Base-by-base conservation (phyloP, 2,113 vertebrate genomes). In the Syngnathoides biaculeatus region DNA sequence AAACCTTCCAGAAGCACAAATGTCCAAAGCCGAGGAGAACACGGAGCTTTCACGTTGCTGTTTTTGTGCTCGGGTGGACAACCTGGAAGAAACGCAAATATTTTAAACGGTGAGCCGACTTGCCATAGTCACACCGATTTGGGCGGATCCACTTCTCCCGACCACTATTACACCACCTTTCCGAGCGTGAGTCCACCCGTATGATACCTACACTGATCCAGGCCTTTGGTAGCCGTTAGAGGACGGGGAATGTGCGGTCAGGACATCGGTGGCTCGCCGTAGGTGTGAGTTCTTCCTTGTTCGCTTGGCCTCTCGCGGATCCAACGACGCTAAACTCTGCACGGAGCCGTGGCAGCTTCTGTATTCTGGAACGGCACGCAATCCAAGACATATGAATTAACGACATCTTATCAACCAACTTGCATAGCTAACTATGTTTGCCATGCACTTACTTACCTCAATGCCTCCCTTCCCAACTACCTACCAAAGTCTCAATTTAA, bases 171-270 rank as follows among this genome's bases (percentile, higher is more conserved):
- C 11, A 2, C 30, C 30, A 35, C 30, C 30, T 35, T 35, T 3
- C 30, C 30, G 6, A 35, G 30, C 6, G 30, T 35, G 30, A 35
- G 6, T 57, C 22, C 8, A 17, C 11, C 11, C 3, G 0, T 20
- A 19, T 56, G 35, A 74, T 22, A 82, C 96, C 96, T 93, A 99
- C 96, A 96, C 79, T 53, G 95, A 95, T 75, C 92, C 94, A 0
- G 97, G 96, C 68, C 92, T 94, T 86, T 97, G 95, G 88, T 98
- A 98, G 62, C 95, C 94, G 35, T 98, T 98, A 87, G 92, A 97
- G 26, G 94, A 90, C 7, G 91, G 67, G 88, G 85, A 75, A 90
- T 89, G 77, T 90, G 94, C 96, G 0, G 91, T 84, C 64, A 92
- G 94, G 78, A 95, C 81, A 39, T 97, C 93, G 0, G 84, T 78